Evolutionary conservation across 1,140 invertebrate species (phyloP).

Genomic region (Sweltsa coloradensis): DNA sequence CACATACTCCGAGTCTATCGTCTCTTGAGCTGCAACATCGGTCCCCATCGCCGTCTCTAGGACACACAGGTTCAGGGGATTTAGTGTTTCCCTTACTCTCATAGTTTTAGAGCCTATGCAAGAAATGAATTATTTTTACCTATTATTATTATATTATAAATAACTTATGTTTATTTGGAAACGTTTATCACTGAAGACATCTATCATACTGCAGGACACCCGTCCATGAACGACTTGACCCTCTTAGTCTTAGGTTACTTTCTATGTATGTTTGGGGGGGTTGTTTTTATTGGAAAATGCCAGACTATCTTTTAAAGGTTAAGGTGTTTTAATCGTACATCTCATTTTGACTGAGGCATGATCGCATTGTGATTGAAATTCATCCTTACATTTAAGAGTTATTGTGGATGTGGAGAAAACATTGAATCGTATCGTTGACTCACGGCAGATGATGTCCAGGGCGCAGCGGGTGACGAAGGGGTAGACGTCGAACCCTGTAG

Average conservation of each 20-base stretch:
- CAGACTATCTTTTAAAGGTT: not conserved
- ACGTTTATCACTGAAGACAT: too few relatives aligned
- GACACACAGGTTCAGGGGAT: not conserved
- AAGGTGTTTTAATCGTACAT: not conserved
- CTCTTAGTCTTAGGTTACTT: too few relatives aligned
- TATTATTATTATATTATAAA: too few relatives aligned
- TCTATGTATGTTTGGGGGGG: too few relatives aligned
- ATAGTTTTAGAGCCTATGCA: not conserved
- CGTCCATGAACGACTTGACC: too few relatives aligned
- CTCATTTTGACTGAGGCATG: too few relatives aligned
- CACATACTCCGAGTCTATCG: too few relatives aligned
- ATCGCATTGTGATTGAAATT: too few relatives aligned
- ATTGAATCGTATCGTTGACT: slow-evolving; percentile 24
- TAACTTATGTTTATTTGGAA: too few relatives aligned
- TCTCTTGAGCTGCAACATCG: not conserved
- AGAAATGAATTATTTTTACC: not conserved
- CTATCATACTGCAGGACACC: too few relatives aligned
- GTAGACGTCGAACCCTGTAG: slow-evolving; percentile 40
- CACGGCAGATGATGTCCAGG: slow-evolving; percentile 64
- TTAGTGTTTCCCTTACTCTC: not conserved
- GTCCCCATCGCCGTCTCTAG: not conserved
- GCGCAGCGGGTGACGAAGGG: slow-evolving; percentile 49
- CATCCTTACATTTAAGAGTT: too few relatives aligned
- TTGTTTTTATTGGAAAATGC: too few relatives aligned
- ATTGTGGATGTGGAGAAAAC: not conserved